Percentiles rank a stretch among this genome's conserved stretches.
Conservation (phyloP, 2,797 vertebrate species). For the Pseudomugil tenellus region DNA sequence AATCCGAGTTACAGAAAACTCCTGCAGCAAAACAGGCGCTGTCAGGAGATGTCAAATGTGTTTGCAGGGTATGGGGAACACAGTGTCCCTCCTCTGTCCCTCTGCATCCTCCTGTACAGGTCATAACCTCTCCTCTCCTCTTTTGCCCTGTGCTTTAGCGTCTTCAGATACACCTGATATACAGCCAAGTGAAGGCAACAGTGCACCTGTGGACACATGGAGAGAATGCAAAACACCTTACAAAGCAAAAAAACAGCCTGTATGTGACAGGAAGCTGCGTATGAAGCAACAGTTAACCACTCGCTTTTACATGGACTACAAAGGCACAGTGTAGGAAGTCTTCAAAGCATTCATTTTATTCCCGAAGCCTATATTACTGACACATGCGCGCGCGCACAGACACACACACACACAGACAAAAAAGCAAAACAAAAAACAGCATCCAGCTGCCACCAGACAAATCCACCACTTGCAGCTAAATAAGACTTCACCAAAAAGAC, state of each 20-base stretch:
- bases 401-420: too few relatives aligned
- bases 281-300: slow-evolving; percentile 11
- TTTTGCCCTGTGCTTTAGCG: slow-evolving; percentile 53
- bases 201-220: slow-evolving; percentile 80
- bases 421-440: slow-evolving; percentile 40
- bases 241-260: slow-evolving; percentile 48
- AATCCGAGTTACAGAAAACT: slow-evolving; percentile 4
- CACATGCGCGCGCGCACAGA: slow-evolving; percentile 1
- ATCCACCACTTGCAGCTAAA: slow-evolving; percentile 49
- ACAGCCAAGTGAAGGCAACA: slow-evolving; percentile 79
- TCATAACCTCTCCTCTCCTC: slow-evolving; percentile 54
- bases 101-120: slow-evolving; percentile 67
- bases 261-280: slow-evolving; percentile 44
- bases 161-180: slow-evolving; percentile 74
- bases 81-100: slow-evolving; percentile 64
- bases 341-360: slow-evolving; percentile 63
- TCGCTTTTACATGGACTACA: slow-evolving; percentile 17
- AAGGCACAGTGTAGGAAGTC: slow-evolving; percentile 37
- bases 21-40: slow-evolving; percentile 5
- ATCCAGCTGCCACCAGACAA: slow-evolving; percentile 54
- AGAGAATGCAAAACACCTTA: slow-evolving; percentile 71
- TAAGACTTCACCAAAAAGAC: slow-evolving; percentile 58
- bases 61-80: slow-evolving; percentile 72
- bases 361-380: slow-evolving; percentile 53
- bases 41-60: slow-evolving; percentile 49